Conservation (phyloP, 2,797 vertebrate genomes). For the Poeciliopsis turneri region DNA sequence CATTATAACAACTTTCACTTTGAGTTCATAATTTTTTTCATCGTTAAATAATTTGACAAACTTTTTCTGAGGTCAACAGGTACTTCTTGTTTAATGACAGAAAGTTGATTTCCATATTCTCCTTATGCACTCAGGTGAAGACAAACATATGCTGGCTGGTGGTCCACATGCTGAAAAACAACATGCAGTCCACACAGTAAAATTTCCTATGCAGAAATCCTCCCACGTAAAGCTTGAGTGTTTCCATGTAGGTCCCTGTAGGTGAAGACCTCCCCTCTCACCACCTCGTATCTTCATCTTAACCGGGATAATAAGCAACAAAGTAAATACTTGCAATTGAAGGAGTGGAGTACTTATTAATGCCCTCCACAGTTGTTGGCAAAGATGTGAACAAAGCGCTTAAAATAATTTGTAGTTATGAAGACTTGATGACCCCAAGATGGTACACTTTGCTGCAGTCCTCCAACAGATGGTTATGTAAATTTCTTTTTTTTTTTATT, state of each 20-base stretch:
- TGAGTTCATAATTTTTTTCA: background rate
- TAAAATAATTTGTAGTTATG: background rate
- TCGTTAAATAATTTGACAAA: background rate
- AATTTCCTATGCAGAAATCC: background rate
- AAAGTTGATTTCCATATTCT: background rate
- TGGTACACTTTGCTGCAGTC: background rate
- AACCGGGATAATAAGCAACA: background rate
- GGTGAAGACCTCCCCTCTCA: background rate
- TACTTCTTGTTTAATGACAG: conserved; percentile 5
- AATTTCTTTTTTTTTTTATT: background rate
- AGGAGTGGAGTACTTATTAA: no score
- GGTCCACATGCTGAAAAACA: background rate
- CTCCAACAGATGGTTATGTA: background rate
- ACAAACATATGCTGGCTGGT: background rate
- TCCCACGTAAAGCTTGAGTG: background rate
- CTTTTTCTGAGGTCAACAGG: background rate
- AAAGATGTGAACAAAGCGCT: background rate
- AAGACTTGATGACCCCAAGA: background rate
- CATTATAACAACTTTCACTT: background rate
- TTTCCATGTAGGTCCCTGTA: background rate
- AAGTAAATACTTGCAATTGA: background rate
- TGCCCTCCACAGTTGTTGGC: background rate
- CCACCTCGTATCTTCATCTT: background rate
- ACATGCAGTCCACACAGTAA: background rate
- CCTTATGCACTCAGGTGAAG: background rate